Evolutionary conservation across 2,888 invertebrate genomes (phyloP), one percentile per base, ranked within the genome.

Genomic region (Apodemia zela): DNA sequence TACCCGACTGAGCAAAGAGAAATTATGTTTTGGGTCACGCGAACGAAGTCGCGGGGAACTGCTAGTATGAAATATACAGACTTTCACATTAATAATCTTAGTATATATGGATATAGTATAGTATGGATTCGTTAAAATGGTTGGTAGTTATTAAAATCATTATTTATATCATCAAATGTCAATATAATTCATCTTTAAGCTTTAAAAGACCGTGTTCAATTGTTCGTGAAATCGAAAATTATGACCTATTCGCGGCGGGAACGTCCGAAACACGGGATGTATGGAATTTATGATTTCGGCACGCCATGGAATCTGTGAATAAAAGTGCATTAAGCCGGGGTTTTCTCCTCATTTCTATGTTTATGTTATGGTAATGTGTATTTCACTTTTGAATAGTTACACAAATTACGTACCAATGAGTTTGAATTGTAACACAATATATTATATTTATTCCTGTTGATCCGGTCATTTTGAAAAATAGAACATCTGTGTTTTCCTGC

Each of bases 141-240:
- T 13, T 42, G 15, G 42, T 42, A 15, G 15, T 42, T 42, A 42
- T 42, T 4, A 42, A 42, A 42, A 42, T 42, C 15, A 5, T 42
- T 42, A 42, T 42, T 42, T 42, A 42, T 42, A 42, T 42, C 42
- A 42, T 15, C 15, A 42, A 42, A 42, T 42, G 42, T 42, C 42
- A 42, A 42, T 47, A 71, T 69, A 71, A 61, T 69, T 63, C 67
- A 68, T 65, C 63, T 63, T 63, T 66, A 63, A 64, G 60, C 63
- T 71, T 79, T 75, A 79, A 81, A 81, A 82, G 82, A 70, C 75
- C 72, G 73, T 69, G 82, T 80, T 81, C 83, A 89, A 89, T 89
- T 83, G 89, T 80, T 79, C 79, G 84, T 85, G 79, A 89, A 89
- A 89, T 90, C 87, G 84, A 75, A 89, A 90, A 90, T 89, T 87